Conservation (phyloP, 2,113 vertebrate species). For the Pavo muticus region DNA sequence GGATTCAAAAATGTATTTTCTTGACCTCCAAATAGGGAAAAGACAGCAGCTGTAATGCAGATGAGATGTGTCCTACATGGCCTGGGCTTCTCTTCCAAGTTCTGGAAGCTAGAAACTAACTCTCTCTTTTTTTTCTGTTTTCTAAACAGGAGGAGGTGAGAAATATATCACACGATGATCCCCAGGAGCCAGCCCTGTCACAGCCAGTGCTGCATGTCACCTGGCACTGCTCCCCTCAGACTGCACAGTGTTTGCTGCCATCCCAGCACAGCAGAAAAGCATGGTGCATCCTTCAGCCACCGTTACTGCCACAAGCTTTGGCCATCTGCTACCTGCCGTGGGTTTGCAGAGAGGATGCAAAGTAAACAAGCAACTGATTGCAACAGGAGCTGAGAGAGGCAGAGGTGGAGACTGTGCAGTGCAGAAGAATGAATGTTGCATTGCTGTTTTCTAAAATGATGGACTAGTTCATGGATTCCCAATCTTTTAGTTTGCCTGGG, state of each 20-base stretch:
- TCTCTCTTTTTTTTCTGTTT: background rate
- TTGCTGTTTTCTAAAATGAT: background rate
- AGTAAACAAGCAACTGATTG: background rate
- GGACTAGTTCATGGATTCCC: background rate
- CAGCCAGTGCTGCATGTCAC: too few species aligned
- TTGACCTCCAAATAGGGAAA: constrained; percentile 48
- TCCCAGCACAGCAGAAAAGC: background rate
- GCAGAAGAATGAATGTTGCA: background rate
- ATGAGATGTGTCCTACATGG: constrained; percentile 20
- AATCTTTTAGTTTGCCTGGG: too few species aligned
- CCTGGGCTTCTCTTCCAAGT: background rate
- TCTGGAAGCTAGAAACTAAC: background rate
- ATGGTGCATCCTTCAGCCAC: background rate
- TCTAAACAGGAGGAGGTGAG: background rate
- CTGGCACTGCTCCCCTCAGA: background rate
- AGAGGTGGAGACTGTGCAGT: background rate
- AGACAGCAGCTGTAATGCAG: constrained; percentile 24
- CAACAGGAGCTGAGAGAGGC: background rate
- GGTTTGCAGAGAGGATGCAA: background rate
- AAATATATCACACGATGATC: fast-evolving
- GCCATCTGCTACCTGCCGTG: background rate
- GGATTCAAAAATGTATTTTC: constrained; percentile 21
- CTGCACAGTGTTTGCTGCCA: background rate
- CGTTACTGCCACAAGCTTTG: background rate
- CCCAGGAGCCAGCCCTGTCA: background rate